A percentile compares a stretch with the other conserved stretches of the same genome.
phyloP scores from a whole-genome alignment of 2,888 invertebrate species.

The Pandemis corylana region DNA sequence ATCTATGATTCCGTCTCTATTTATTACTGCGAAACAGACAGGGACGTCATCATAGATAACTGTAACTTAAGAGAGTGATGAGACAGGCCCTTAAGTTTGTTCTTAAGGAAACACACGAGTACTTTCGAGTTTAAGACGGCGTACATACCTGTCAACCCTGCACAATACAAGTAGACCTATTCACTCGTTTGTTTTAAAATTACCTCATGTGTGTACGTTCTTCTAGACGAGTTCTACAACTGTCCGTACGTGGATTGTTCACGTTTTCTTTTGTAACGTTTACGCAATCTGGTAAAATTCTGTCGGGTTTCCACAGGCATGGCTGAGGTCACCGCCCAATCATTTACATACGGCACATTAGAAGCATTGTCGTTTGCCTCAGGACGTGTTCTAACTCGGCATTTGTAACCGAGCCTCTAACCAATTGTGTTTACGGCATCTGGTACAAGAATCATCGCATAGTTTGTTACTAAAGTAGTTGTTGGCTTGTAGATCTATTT shows the following conservation, averaged over 20 bases:
- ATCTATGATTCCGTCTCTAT: too few relatives aligned
- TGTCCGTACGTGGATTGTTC: constrained; percentile 29
- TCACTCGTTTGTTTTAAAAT: constrained; percentile 50
- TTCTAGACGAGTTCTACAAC: constrained; percentile 32
- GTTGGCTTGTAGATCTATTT: too few relatives aligned
- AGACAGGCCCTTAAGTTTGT: too few relatives aligned
- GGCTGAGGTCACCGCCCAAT: constrained; percentile 8
- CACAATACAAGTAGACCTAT: constrained; percentile 18
- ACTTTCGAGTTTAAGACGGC: too few relatives aligned
- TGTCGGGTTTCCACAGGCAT: neutral
- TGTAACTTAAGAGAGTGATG: too few relatives aligned
- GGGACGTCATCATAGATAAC: too few relatives aligned
- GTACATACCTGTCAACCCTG: constrained; percentile 25
- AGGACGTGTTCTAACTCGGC: neutral
- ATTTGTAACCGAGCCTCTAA: neutral
- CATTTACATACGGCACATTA: neutral
- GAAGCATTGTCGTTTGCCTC: constrained; percentile 3
- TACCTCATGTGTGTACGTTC: constrained; percentile 43
- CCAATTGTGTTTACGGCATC: too few relatives aligned
- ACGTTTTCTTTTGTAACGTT: constrained; percentile 37
- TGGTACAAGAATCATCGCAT: too few relatives aligned
- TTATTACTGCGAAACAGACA: too few relatives aligned
- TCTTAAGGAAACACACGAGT: too few relatives aligned
- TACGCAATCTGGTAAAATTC: constrained; percentile 38
- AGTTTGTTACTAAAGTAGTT: too few relatives aligned